Evolutionary conservation across 2,113 vertebrate genomes (phyloP), one percentile per base, ranked within the genome.

Genomic region (Oceanites oceanicus): DNA sequence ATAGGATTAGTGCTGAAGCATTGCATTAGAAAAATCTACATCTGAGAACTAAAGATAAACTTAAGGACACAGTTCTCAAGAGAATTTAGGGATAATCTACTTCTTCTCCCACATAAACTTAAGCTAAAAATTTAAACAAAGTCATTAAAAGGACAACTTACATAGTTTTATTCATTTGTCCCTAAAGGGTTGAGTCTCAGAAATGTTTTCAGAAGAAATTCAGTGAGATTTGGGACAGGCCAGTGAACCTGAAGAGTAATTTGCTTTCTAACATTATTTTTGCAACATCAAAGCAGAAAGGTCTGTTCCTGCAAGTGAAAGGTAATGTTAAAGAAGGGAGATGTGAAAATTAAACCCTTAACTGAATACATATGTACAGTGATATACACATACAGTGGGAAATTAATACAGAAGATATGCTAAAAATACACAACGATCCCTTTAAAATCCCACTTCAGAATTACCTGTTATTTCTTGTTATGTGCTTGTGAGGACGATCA

Each of bases 351-450:
- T 3, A 86, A 59, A 49, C 6, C 4, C 9, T 62, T 79, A 52
- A 73, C 3, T 63, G 32, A 85, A 8, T 52, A 55, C 2, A 12
- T 56, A 23, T 52, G 3, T 16, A 7, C 17, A 47, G 9, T 27
- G 17, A 26, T 63, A 55, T 26, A 50, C 19, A 4, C 17, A 4
- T 58, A 34, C 13, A 62, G 23, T 30, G 12, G 4, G 42, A 74
- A 94, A 73, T 32, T 55, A 50, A 47, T 49, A 23, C 10, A 40
- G 55, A 80, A 67, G 11, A 53, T 55, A 75, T 9, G 7, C 3
- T 9, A 84, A 38, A 76, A 36, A 6, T 18, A 15, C 13, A 58
- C 0, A 56, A 47, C 6, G 32, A 22, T 0, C 1, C 14, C 8
- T 86, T 85, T 63, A 59, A 82, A 79, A 47, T n/a, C 4, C 20